Base-by-base conservation (phyloP, 2,797 vertebrate genomes). In the Schizopygopsis pylzovi region DNA sequence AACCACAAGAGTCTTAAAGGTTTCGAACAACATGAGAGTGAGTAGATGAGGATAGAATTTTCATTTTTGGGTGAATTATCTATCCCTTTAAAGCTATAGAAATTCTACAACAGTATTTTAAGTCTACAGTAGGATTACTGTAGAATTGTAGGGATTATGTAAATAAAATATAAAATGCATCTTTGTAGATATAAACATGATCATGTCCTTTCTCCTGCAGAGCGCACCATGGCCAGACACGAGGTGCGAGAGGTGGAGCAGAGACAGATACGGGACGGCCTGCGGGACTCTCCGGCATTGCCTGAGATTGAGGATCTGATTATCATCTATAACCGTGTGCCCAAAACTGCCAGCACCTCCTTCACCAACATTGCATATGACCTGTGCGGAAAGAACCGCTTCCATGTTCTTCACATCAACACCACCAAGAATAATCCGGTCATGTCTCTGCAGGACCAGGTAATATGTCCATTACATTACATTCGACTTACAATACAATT, bases 301-400 rank as follows among this genome's bases (percentile, higher is more conserved):
- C 93, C 96, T 43, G 95, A 97, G 79, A 93, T 92, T 6, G 97
- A 99, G 0, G 97, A 99, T 89, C 86, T 97, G 86, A 96, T 99
- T 91, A 97, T 99, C 92, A 97, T 99, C 93, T 99, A 99, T 93
- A 99, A 99, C 93, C 95, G 98, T 76, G 98, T 99, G 83, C 98
- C 98, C 90, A 99, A 99, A 94, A 99, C 98, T 25, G 98, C 98
- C 90, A 99, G 98, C 96, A 99, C 98, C 41, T 99, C 98, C 75
- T 99, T 99, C 95, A 99, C 98, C 92, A 99, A 99, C 91, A 99
- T 99, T 91, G 98, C 98, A 91, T 99, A 99, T 88, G 98, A 99
- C 93, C 94, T 99, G 86, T 99, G 98, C 84, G 96, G 96, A 0
- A 98, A 96, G 94, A 99, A 99, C 92, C 98, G 93, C 89, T 99